These are phyloP conservation scores for Nephrotoma guestfalica DNA, from an alignment of 2,888 invertebrate species.

Conservation along the genomic window DNA sequence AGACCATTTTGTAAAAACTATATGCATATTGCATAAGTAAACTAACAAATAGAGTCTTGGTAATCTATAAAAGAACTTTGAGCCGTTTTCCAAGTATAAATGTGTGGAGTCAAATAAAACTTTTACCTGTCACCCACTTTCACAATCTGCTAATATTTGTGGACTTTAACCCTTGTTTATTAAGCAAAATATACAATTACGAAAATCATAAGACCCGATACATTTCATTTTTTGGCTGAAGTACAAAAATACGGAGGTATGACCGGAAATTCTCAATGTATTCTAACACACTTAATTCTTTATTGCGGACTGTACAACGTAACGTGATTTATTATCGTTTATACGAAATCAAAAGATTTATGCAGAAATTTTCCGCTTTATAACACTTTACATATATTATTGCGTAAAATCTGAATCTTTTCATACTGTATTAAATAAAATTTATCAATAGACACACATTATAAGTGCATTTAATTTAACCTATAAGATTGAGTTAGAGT, in stretches of 20 bases:
- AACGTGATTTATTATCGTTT: not conserved
- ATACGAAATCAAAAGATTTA: too few species aligned
- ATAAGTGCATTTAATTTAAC: too few species aligned
- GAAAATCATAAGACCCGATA: not conserved
- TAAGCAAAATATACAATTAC: not conserved
- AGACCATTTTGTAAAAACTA: not conserved
- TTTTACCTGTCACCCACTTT: not conserved
- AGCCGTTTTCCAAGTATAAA: not conserved
- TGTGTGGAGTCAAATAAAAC: not conserved
- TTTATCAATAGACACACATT: too few species aligned
- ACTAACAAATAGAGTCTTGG: not conserved
- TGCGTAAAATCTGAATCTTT: too few species aligned
- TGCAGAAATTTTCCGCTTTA: too few species aligned
- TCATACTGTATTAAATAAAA: too few species aligned
- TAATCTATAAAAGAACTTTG: not conserved
- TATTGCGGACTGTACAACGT: not conserved
- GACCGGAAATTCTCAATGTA: not conserved
- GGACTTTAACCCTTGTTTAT: not conserved
- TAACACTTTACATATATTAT: too few species aligned
- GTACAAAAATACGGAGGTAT: not conserved
- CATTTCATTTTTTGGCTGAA: not conserved
- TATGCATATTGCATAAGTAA: not conserved
- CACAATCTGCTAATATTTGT: not conserved
- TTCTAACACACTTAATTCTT: not conserved
- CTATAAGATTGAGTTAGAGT: too few species aligned